phyloP scores from a whole-genome alignment of 2,113 vertebrate genomes.

The Paraplagusia blochii region DNA sequence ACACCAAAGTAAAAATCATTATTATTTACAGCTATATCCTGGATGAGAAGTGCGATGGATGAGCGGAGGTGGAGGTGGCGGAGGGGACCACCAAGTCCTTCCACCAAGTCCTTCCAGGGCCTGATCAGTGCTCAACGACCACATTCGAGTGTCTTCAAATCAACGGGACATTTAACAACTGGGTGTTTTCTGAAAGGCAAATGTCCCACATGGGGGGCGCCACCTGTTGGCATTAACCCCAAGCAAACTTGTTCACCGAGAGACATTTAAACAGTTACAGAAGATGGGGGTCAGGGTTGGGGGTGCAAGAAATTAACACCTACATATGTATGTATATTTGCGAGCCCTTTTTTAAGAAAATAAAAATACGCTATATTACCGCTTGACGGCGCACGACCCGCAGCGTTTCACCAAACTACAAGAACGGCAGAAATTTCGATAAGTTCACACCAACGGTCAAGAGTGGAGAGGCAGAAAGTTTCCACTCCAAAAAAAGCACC shows the following conservation, averaged over 20 bases:
- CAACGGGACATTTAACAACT: slow-evolving; percentile 59
- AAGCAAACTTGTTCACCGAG: slow-evolving; percentile 76
- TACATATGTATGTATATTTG: too few species aligned
- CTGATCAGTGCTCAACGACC: slow-evolving; percentile 31
- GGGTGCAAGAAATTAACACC: too few species aligned
- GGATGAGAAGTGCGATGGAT: too few species aligned
- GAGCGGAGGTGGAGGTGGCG: too few species aligned
- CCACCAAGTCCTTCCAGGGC: slow-evolving; percentile 30
- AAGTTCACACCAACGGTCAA: too few species aligned
- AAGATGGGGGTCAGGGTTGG: too few species aligned
- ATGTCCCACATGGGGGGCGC: slow-evolving; percentile 49
- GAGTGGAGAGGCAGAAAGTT: not conserved
- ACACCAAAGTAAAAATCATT: too few species aligned
- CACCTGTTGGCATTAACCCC: slow-evolving; percentile 74
- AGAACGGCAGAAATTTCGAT: not conserved
- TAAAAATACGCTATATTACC: slow-evolving; percentile 19
- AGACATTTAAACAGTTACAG: slow-evolving; percentile 51
- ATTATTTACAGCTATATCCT: too few species aligned
- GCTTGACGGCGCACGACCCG: slow-evolving; percentile 61
- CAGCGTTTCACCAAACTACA: slow-evolving; percentile 36
- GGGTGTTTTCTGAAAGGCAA: slow-evolving; percentile 70
- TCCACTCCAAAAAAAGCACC: slow-evolving; percentile 63
- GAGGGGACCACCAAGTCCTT: slow-evolving; percentile 1
- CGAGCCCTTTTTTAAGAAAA: not conserved
- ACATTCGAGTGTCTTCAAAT: slow-evolving; percentile 57